phyloP scores from a whole-genome alignment of 2,113 vertebrate species.

The Enhydra lutris region DNA sequence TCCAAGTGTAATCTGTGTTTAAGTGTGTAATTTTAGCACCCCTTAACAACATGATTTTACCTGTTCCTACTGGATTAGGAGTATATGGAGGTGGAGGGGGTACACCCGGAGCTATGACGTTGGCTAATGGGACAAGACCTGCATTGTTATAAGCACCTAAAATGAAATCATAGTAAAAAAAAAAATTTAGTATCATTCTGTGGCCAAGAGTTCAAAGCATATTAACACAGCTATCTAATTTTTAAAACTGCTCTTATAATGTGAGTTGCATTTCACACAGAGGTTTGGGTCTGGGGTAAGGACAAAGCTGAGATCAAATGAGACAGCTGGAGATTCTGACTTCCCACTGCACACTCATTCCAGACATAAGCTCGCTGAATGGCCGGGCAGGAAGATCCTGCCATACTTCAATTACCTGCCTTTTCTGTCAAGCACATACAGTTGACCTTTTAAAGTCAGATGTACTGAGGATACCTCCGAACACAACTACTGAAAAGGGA shows the following conservation, averaged over 20 bases:
- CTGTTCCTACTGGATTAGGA: conserved; percentile 89
- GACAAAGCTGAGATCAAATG: not conserved
- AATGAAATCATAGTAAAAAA: conserved; percentile 63
- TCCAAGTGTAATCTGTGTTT: not conserved
- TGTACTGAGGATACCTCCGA: not conserved
- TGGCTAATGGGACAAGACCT: conserved; percentile 93
- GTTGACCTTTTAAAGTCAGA: not conserved
- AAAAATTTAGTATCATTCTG: not conserved
- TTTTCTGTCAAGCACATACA: not conserved
- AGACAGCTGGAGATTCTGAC: not conserved
- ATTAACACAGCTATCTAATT: not conserved
- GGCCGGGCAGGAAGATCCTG: not conserved
- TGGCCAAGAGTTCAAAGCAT: not conserved
- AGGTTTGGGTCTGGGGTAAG: not conserved
- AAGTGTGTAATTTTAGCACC: not conserved
- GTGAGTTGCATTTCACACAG: not conserved
- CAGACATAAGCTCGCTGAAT: not conserved
- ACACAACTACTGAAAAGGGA: not conserved
- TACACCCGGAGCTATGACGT: conserved; percentile 91
- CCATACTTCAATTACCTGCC: not conserved
- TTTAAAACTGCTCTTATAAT: not conserved
- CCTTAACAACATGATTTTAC: conserved; percentile 79
- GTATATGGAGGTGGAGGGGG: conserved; percentile 91
- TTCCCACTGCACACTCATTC: not conserved
- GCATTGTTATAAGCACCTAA: conserved; percentile 98